A percentile compares a stretch with the other conserved stretches of the same genome.
phyloP scores from a whole-genome alignment of 2,797 vertebrate genomes.

The Caiman crocodilus region DNA sequence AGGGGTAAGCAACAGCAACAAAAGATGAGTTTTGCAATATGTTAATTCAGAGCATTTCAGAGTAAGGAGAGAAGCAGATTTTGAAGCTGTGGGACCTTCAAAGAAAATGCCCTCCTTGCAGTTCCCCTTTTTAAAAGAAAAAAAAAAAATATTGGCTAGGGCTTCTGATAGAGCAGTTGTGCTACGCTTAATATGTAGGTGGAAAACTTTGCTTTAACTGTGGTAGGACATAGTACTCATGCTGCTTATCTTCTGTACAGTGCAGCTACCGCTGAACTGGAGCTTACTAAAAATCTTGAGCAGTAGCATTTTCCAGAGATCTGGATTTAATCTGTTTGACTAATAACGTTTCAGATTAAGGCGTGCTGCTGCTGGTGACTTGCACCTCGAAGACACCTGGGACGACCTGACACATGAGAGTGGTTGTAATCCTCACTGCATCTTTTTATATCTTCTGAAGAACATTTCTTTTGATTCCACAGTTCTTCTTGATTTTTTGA shows the following conservation, averaged over 20 bases:
- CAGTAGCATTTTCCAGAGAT: background rate
- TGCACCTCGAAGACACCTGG: conserved; percentile 41
- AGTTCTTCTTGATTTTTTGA: conserved; percentile 94
- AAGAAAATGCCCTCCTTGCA: background rate
- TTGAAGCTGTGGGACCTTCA: background rate
- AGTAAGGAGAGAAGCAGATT: background rate
- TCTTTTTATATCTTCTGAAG: conserved; percentile 89
- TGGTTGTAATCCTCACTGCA: conserved; percentile 93
- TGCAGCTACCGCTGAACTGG: background rate
- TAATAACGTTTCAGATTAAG: conserved; percentile 65
- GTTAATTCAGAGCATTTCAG: background rate
- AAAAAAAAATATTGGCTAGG: background rate
- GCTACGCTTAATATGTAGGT: background rate
- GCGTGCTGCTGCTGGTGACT: background rate
- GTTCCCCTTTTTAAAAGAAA: background rate
- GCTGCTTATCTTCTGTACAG: background rate
- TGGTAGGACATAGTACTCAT: background rate
- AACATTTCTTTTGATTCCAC: conserved; percentile 90
- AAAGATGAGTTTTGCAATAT: background rate
- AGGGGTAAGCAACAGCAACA: background rate
- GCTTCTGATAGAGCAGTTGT: background rate
- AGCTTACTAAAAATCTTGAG: background rate
- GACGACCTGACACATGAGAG: conserved; percentile 52
- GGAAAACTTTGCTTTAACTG: background rate
- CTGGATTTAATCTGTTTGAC: conserved; percentile 1